Evolutionary conservation across 2,888 invertebrate species (phyloP).

Genomic region (Drosophila putrida): DNA sequence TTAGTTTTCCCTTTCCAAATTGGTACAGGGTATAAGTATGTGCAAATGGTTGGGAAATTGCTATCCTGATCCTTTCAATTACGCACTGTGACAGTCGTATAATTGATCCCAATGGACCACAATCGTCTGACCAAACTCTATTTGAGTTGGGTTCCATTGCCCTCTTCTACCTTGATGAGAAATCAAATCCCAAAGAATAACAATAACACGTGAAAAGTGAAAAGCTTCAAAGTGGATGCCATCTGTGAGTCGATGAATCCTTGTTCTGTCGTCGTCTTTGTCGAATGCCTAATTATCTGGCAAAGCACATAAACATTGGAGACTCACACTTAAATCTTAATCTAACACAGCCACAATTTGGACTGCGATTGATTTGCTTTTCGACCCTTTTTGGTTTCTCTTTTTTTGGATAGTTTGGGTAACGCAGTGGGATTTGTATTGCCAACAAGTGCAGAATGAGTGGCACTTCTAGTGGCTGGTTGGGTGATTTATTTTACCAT

Average conservation of each 20-base stretch:
- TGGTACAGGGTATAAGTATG: constrained; percentile 16
- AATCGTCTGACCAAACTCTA: constrained; percentile 55
- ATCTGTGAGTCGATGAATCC: constrained; percentile 6
- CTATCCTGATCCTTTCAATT: constrained; percentile 77
- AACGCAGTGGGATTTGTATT: constrained; percentile 33
- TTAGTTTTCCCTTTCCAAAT: neutral
- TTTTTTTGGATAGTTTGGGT: neutral
- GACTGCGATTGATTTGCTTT: constrained; percentile 76
- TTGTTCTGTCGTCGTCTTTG: constrained; percentile 55
- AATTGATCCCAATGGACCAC: constrained; percentile 78
- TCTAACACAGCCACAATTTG: constrained; percentile 26
- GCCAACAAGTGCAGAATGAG: constrained; percentile 50
- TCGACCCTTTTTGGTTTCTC: constrained; percentile 62
- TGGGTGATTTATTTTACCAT: constrained; percentile 60
- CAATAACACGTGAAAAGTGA: constrained; percentile 66
- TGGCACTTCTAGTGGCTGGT: constrained; percentile 33
- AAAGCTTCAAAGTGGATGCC: constrained; percentile 51
- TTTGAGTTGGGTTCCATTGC: constrained; percentile 75
- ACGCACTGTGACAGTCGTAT: constrained; percentile 81
- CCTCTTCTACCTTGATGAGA: constrained; percentile 24
- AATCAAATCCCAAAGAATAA: constrained; percentile 56
- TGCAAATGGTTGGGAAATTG: constrained; percentile 17
- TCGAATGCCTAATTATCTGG: constrained; percentile 78
- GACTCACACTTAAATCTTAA: constrained; percentile 41
- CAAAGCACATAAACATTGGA: constrained; percentile 65